Percentiles rank a stretch among this genome's conserved stretches.
These are phyloP conservation scores for Coturnix japonica DNA, from an alignment of 2,113 vertebrate genomes.

Conservation along the genomic window DNA sequence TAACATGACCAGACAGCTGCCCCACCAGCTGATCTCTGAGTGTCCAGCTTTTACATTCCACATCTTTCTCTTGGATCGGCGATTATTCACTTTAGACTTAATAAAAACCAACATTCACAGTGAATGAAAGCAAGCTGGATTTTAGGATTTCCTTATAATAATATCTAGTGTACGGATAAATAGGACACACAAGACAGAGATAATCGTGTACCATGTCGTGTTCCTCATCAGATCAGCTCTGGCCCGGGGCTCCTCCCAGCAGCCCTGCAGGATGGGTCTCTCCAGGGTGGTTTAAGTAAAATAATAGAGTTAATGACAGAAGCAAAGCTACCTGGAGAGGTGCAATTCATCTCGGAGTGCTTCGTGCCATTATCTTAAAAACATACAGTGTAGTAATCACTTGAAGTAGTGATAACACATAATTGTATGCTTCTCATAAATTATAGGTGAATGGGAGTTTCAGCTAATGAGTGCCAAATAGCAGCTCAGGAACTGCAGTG, in stretches of 20 bases:
- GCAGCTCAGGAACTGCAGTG: constrained; percentile 70
- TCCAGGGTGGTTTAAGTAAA: constrained; percentile 65
- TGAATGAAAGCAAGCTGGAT: neutral
- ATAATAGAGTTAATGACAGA: constrained; percentile 77
- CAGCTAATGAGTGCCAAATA: constrained; percentile 79
- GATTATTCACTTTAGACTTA: no score
- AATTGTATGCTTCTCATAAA: constrained; percentile 83
- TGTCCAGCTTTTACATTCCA: no score
- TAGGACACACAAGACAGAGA: rapidly evolving
- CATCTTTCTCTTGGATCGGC: no score
- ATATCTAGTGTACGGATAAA: neutral
- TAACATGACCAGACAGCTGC: neutral
- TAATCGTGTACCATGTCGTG: neutral
- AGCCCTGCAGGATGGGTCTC: constrained; percentile 32
- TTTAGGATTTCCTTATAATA: neutral
- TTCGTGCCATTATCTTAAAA: constrained; percentile 79
- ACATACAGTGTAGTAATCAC: constrained; percentile 81
- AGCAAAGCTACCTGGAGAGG: constrained; percentile 73
- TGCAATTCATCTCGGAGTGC: constrained; percentile 76
- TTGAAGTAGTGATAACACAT: constrained; percentile 82
- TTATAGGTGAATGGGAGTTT: constrained; percentile 84
- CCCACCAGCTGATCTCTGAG: no score
- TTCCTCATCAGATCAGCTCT: neutral
- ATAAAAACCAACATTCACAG: no score
- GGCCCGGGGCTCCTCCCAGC: constrained; percentile 24